Conservation (phyloP, 2,888 invertebrate species). For the Neuroscelio doddi region DNA sequence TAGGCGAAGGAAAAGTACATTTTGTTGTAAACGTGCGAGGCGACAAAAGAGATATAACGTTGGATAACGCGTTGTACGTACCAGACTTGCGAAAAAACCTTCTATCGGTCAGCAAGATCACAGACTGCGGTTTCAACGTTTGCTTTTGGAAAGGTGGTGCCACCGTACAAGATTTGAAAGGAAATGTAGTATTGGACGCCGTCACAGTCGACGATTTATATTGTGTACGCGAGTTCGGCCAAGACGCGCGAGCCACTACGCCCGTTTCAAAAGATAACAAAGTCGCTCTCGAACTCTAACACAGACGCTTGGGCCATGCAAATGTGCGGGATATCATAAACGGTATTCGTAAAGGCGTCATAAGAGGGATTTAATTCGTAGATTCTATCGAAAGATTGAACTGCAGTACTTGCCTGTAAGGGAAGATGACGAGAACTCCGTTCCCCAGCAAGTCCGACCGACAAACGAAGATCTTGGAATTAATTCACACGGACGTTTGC, state of each 20-base stretch:
- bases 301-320: slow-evolving; percentile 25
- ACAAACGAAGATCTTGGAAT: slow-evolving; percentile 19
- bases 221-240: slow-evolving; percentile 10
- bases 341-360: slow-evolving; percentile 9
- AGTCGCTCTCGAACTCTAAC: slow-evolving; percentile 4
- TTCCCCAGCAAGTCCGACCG: slow-evolving; percentile 12
- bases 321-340: slow-evolving; percentile 25
- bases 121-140: slow-evolving; percentile 5
- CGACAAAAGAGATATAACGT: no score
- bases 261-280: background rate
- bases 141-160: slow-evolving; percentile 2
- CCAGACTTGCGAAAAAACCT: slow-evolving; percentile 26
- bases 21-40: no score
- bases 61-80: slow-evolving; percentile 9
- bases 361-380: slow-evolving; percentile 1
- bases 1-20: slow-evolving; percentile 16
- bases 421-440: slow-evolving; percentile 23
- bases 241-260: slow-evolving; percentile 5
- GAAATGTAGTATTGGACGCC: slow-evolving; percentile 10
- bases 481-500: slow-evolving; percentile 51
- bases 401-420: slow-evolving; percentile 15
- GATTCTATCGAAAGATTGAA: no score
- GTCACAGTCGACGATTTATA: slow-evolving; percentile 18
- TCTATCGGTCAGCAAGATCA: slow-evolving; percentile 14
- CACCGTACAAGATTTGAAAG: slow-evolving; percentile 4